These are phyloP conservation scores for Neogale vison DNA, from an alignment of 2,113 vertebrate genomes.

Conservation along the genomic window DNA sequence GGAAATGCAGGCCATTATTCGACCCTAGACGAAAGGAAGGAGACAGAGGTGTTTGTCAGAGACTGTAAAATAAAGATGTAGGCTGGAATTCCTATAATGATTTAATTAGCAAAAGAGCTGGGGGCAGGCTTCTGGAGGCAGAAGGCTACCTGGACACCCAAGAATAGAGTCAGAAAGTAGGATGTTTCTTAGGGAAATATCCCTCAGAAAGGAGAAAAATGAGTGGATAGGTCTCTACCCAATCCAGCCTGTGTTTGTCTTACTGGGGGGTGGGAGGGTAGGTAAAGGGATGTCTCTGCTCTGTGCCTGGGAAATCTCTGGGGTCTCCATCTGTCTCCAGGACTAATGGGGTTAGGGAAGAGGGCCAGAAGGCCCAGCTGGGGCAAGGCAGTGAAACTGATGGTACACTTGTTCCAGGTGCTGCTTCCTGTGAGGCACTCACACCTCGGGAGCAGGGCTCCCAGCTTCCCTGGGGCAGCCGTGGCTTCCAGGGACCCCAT, in stretches of 20 bases:
- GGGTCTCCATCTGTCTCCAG: neutral
- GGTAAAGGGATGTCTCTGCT: neutral
- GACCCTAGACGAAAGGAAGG: neutral
- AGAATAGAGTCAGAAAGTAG: neutral
- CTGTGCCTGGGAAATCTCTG: neutral
- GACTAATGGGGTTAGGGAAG: neutral
- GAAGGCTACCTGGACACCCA: neutral
- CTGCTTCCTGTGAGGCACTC: neutral
- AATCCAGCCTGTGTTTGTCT: neutral
- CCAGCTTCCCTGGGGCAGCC: neutral
- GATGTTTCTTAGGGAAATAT: neutral
- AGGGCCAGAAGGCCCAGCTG: neutral
- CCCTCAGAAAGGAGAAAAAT: neutral
- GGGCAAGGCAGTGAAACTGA: neutral
- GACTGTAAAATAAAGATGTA: neutral
- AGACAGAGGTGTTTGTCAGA: neutral
- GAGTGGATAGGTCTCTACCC: neutral
- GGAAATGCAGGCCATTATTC: neutral
- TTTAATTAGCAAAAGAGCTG: neutral
- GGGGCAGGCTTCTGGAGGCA: neutral
- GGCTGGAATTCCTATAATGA: neutral
- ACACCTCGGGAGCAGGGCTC: neutral
- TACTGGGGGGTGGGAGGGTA: accelerated
- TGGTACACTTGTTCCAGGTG: constrained; percentile 13
- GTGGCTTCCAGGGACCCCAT: constrained; percentile 60